Conservation (phyloP, 2,888 invertebrate species). For the Cremastobaeus sp. region DNA sequence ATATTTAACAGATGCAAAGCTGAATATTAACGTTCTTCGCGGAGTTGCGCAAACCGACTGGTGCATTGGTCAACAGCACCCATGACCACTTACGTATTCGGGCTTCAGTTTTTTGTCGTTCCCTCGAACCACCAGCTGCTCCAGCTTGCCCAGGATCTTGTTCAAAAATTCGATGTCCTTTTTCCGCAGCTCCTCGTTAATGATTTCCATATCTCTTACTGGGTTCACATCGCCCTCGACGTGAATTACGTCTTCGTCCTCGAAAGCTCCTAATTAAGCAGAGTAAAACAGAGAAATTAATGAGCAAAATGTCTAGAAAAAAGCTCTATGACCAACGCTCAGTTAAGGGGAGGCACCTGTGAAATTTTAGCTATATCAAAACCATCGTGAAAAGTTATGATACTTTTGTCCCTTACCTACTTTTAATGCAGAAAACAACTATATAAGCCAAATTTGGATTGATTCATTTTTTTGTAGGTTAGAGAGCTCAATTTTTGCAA, state of each 20-base stretch:
- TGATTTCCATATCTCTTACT: slow-evolving; percentile 96
- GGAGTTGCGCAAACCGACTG: no score
- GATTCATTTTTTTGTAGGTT: no score
- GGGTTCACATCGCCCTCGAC: slow-evolving; percentile 99
- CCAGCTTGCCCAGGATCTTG: slow-evolving; percentile 90
- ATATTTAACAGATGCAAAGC: no score
- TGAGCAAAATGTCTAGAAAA: background rate
- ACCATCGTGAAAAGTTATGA: no score
- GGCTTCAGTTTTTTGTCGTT: slow-evolving; percentile 96
- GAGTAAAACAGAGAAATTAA: background rate
- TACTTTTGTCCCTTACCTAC: no score
- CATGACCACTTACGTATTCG: no score
- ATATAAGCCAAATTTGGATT: no score
- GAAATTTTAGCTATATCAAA: no score
- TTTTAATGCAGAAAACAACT: no score
- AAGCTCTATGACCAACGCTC: background rate
- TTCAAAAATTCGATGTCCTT: slow-evolving; percentile 95
- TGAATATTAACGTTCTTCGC: slow-evolving; percentile 79
- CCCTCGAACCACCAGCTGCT: slow-evolving; percentile 89
- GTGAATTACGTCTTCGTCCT: slow-evolving; percentile 98
- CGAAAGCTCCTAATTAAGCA: slow-evolving; percentile 89
- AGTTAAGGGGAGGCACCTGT: background rate
- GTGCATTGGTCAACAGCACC: no score
- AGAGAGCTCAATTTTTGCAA: no score
- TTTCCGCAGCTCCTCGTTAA: slow-evolving; percentile 94